These are phyloP conservation scores for Ophion ventricosus DNA, from an alignment of 2,888 invertebrate species.

Conservation along the genomic window DNA sequence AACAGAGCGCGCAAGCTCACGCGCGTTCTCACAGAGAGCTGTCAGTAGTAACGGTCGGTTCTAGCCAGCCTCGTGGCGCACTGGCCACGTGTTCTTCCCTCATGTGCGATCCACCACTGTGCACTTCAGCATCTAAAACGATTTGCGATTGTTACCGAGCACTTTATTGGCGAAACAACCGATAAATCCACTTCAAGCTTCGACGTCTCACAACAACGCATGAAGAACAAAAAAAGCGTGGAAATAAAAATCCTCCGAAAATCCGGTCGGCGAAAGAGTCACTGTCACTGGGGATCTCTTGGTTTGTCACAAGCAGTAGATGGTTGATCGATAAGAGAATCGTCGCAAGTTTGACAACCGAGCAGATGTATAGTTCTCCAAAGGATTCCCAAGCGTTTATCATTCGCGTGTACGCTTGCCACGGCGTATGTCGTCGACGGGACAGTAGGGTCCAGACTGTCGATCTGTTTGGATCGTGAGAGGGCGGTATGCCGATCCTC, in stretches of 20 bases:
- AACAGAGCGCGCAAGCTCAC: background rate
- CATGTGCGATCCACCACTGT: constrained; percentile 47
- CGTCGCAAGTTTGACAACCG: no score
- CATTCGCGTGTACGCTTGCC: no score
- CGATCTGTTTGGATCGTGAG: constrained; percentile 63
- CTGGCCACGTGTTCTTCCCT: constrained; percentile 62
- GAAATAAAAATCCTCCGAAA: background rate
- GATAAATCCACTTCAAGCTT: constrained; percentile 25
- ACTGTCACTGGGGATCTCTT: constrained; percentile 34
- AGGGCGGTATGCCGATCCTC: constrained; percentile 71
- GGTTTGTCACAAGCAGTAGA: background rate
- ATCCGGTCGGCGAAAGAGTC: constrained; percentile 8
- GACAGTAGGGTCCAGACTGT: constrained; percentile 78
- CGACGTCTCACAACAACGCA: background rate
- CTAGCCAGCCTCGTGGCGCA: constrained; percentile 66
- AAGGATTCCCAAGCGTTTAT: no score
- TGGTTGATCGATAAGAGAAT: background rate
- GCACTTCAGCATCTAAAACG: constrained; percentile 38
- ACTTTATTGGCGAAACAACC: constrained; percentile 11
- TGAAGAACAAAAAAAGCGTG: constrained; percentile 23
- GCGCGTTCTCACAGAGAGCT: constrained; percentile 58
- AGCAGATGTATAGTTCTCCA: no score
- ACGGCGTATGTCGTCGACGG: constrained; percentile 68
- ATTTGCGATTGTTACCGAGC: constrained; percentile 7
- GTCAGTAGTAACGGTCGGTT: constrained; percentile 65